Percentiles rank a stretch among this genome's conserved stretches.
phyloP scores from a whole-genome alignment of 2,888 invertebrate genomes.

The Limnephilus auricula region DNA sequence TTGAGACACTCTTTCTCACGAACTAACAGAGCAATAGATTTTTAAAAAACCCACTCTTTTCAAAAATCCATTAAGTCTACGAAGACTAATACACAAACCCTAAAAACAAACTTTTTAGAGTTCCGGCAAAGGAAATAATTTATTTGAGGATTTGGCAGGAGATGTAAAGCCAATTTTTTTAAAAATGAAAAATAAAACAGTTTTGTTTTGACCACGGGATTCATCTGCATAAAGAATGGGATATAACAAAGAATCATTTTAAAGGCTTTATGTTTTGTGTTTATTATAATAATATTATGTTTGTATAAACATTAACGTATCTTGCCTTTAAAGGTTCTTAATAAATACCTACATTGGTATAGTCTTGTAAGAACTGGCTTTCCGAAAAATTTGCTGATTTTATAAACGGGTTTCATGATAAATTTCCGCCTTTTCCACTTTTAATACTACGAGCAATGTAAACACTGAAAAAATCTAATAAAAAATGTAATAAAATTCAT shows the following conservation, averaged over 20 bases:
- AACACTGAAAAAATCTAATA: slow-evolving; percentile 17
- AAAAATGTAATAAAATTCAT: slow-evolving; percentile 26
- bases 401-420: neutral
- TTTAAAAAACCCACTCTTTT: no score
- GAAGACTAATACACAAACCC: neutral
- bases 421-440: neutral
- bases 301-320: neutral
- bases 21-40: no score
- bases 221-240: no score
- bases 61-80: no score
- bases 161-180: neutral
- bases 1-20: no score
- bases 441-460: slow-evolving; percentile 4
- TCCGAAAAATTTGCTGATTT: neutral
- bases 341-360: neutral
- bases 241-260: neutral
- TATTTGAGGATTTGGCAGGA: neutral
- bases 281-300: neutral
- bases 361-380: neutral
- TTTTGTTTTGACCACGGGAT: no score
- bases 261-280: neutral
- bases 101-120: neutral
- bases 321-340: neutral
- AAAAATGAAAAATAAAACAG: no score
- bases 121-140: neutral